phyloP scores from a whole-genome alignment of 64 coral and sea anemone genomes.

The Pocillopora verrucosa region DNA sequence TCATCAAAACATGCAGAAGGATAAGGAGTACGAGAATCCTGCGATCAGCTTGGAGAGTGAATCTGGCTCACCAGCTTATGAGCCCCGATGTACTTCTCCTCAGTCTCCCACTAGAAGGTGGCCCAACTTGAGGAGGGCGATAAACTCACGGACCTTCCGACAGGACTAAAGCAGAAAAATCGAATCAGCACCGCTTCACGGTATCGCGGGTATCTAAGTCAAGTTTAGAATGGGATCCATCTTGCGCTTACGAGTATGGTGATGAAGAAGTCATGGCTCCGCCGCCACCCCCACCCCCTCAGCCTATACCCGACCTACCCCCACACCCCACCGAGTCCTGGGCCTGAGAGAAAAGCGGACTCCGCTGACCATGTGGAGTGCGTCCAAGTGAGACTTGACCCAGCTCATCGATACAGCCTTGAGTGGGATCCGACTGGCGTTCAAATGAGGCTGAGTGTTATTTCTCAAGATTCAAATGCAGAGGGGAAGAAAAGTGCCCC shows the following conservation, averaged over 20 bases:
- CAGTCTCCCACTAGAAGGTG: conserved; percentile 53
- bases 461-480: conserved; percentile 73
- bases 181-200: conserved; percentile 66
- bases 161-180: conserved; percentile 73
- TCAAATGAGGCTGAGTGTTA: conserved; percentile 88
- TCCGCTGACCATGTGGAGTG: conserved; percentile 72
- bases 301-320: conserved; percentile 51
- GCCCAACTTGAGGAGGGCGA: conserved; percentile 85
- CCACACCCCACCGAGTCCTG: conserved; percentile 60
- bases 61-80: conserved; percentile 15
- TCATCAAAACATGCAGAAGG: conserved; percentile 22
- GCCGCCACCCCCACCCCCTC: conserved; percentile 58
- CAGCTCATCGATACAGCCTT: conserved; percentile 78
- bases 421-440: conserved; percentile 98
- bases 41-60: conserved; percentile 33
- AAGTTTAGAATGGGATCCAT: conserved; percentile 89
- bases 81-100: conserved; percentile 13
- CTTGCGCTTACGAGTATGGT: conserved; percentile 58
- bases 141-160: conserved; percentile 70
- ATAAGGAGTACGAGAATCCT: conserved; percentile 88
- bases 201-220: conserved; percentile 69
- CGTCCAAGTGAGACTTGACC: conserved; percentile 65
- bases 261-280: conserved; percentile 75
- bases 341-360: conserved; percentile 33
- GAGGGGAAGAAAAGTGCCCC: conserved; percentile 22